phyloP scores from a whole-genome alignment of 2,113 vertebrate genomes.

The Nycticorax nycticorax region DNA sequence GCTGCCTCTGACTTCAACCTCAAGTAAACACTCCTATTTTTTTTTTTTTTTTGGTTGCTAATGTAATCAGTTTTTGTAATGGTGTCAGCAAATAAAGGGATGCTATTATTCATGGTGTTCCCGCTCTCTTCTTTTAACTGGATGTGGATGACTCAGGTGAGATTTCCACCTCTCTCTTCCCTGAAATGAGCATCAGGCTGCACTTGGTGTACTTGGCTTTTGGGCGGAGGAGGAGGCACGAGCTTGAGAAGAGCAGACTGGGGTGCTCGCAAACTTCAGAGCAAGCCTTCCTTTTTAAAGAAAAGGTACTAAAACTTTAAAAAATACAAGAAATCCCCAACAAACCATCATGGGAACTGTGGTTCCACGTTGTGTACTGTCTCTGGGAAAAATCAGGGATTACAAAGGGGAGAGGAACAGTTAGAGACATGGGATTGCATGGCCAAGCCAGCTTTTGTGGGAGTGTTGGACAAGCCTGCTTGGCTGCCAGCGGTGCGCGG shows the following conservation, averaged over 20 bases:
- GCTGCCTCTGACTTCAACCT: conserved; percentile 77
- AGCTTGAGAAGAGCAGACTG: background rate
- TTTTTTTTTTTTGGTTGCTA: conserved; percentile 72
- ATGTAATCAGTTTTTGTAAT: conserved; percentile 82
- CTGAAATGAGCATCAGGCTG: background rate
- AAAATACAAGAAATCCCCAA: background rate
- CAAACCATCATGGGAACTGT: accelerated
- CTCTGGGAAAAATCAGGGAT: background rate
- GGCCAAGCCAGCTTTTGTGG: background rate
- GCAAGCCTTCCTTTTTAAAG: background rate
- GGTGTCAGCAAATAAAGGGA: conserved; percentile 81
- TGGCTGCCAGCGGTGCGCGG: accelerated
- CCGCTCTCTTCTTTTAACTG: conserved; percentile 23
- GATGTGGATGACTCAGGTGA: background rate
- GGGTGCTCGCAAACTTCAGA: background rate
- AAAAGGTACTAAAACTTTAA: background rate
- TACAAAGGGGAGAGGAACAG: background rate
- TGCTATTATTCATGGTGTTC: conserved; percentile 70
- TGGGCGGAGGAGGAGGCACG: background rate
- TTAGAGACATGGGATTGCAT: accelerated
- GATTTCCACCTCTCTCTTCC: background rate
- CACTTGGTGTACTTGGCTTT: accelerated
- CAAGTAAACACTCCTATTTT: conserved; percentile 73
- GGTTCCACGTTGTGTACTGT: background rate
- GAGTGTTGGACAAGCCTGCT: background rate